Evolutionary conservation across 2,888 invertebrate species (phyloP), one percentile per base, ranked within the genome.

Genomic region (Synanthedon tipuliformis): DNA sequence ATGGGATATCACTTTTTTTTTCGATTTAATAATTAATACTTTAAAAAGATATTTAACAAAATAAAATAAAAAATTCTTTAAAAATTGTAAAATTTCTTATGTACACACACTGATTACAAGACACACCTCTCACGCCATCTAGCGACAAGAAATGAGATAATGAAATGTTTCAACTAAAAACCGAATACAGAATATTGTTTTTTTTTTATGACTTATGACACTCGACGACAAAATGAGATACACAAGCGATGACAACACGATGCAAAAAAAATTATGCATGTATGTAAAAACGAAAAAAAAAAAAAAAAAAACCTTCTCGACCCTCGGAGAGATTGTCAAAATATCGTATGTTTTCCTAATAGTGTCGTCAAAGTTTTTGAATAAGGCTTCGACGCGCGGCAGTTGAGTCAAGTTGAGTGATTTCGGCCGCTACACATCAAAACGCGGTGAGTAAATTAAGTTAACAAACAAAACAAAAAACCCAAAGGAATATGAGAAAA

Each of bases 341-440:
- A 86, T 78, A 60, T 86, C 85, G 68, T 76, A 81, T 0, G 86
- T 86, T 40, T 79, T 74, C 62, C 69, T 73, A 70, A 86, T 78
- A 16, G 68, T 77, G 2, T 73, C 78, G 64, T 87, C 86, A 64
- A 87, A 85, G 58, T 85, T 68, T 50, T 80, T 68, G 70, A 87
- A 87, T 50, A 86, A 61, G 2, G 85, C 87, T 57, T 83, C 83
- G 52, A 86, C 83, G 10, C 82, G 75, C 23, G 84, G 81, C 67
- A 88, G 75, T 73, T 88, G 88, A 7, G 82, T 81, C 54, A 89
- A 63, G 74, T 87, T 88, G 65, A 89, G 81, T 61, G 88, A 88
- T 62, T 82, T 82, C 74, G 89, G 88, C 67, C 88, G 76, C 83
- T 86, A 78, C 69, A 65, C 63, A 72, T 77, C 76, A 69, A 61